Evolutionary conservation across 2,113 vertebrate species (phyloP).

Genomic region (Pygoscelis antarcticus): DNA sequence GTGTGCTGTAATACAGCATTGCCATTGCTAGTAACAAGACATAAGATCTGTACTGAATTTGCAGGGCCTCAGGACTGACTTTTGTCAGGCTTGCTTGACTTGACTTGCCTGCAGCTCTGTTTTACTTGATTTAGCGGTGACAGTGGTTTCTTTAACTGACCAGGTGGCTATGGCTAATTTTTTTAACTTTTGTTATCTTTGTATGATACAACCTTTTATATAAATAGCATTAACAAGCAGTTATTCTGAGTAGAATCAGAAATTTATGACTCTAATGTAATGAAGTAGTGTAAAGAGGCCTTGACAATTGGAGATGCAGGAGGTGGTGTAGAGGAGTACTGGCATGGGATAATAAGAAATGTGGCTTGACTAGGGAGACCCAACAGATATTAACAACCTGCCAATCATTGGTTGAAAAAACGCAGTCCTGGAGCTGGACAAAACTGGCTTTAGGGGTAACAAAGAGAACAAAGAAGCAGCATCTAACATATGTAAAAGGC

Average conservation of each 20-base stretch:
- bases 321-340: not conserved
- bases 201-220: not conserved
- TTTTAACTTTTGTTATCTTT: not conserved
- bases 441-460: not conserved
- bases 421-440: not conserved
- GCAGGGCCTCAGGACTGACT: not conserved
- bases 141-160: not conserved
- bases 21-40: not conserved
- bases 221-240: not conserved
- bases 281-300: not conserved
- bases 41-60: not conserved
- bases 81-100: not conserved
- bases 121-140: not conserved
- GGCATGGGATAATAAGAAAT: not conserved
- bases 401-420: not conserved
- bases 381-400: not conserved
- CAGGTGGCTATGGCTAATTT: not conserved
- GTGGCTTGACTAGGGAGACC: not conserved
- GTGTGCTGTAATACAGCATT: not conserved
- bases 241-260: not conserved
- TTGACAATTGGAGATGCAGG: not conserved
- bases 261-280: not conserved
- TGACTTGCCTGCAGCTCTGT: not conserved
- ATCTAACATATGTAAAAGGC: not conserved
- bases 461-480: not conserved